Base-by-base conservation (phyloP, 2,797 vertebrate species). In the Semotilus atromaculatus region DNA sequence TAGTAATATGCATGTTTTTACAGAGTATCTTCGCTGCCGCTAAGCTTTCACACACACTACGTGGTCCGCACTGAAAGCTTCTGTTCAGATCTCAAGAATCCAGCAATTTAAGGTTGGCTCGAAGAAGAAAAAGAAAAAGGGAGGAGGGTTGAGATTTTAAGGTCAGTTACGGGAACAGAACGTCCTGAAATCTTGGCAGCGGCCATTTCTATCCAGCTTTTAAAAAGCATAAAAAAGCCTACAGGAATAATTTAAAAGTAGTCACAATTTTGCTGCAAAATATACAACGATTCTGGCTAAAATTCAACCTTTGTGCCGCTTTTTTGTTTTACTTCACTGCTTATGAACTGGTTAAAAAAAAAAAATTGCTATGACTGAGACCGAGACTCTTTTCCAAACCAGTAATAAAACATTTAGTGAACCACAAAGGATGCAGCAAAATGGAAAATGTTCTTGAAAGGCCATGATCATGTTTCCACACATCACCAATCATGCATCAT, bases 1-100 rank as follows among this genome's bases (percentile, higher is more conserved):
- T 83, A 86, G 64, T 83, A 76, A 86, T 84, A 84, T 78, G 82
- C 80, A 87, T 75, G 71, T 67, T 82, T 83, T 48, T 86, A 87
- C 78, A 89, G 71, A 78, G 84, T 55, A 64, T 74, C 84, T 38
- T 81, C 76, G 78, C 77, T 73, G 70, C 72, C 21, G 48, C 82
- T 62, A 36, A 23, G 81, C 74, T 62, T 71, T 21, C 67, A 14
- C 70, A 14, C 70, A 87, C 45, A 76, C 62, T 67, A 77, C 26
- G n/a, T 34, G 86, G 80, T 82, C 55, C 21, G 9, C 31, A n/a
- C 4, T n/a, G 23, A 14, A 73, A 76, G 70, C 70, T 18, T 51
- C 21, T 26, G 9, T 38, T 34, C 29, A 29, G 70, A 64, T 3
- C 0, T 38, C 29, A 26, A 31, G 40, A 74, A 48, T 48, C 21